Base-by-base conservation (phyloP, 2,113 vertebrate genomes). In the Psophia crepitans region DNA sequence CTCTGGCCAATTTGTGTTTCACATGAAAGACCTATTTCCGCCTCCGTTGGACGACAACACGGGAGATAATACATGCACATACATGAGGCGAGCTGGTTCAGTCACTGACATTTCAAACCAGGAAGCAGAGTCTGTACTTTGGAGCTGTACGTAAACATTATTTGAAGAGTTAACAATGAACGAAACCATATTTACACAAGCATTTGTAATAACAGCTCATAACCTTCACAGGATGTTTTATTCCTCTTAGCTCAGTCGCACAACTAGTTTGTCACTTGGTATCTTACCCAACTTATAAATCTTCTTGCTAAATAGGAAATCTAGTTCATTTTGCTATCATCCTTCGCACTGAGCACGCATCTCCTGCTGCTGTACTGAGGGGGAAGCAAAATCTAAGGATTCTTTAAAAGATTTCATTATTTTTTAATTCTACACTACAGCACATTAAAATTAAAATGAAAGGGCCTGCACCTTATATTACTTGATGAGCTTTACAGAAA, bases 81-180 rank as follows among this genome's bases (percentile, higher is more conserved):
- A 84, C 85, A 94, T 49, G 32, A 69, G 93, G 79, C 77, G 84
- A 49, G 1, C 7, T 78, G 22, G 12, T 90, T 95, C 56, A 48
- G 43, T 68, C 87, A 78, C 12, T 81, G 49, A 35, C 20, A 82
- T 94, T 96, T 97, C 78, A 90, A 77, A 90, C 13, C 81, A 81
- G 43, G 51, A 95, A 91, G 83, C 46, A 75, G 53, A 81, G 14
- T 22, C 35, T 88, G 7, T 81, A 69, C 70, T 93, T 84, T 30
- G 70, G n/a, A 96, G 69, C n/a, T 77, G 32, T 64, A 71, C 16
- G 51, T 44, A 84, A 95, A 83, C n/a, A 89, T 69, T 79, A 93
- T 89, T 90, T 93, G 77, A 96, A 95, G 84, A 82, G 7, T 30
- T 68, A 76, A 89, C 89, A 83, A 94, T 80, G 78, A 96, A 90